Percentiles rank a stretch among this genome's conserved stretches.
Evolutionary conservation across 2,888 invertebrate genomes (phyloP).

Genomic region (Ectemnius lituratus): DNA sequence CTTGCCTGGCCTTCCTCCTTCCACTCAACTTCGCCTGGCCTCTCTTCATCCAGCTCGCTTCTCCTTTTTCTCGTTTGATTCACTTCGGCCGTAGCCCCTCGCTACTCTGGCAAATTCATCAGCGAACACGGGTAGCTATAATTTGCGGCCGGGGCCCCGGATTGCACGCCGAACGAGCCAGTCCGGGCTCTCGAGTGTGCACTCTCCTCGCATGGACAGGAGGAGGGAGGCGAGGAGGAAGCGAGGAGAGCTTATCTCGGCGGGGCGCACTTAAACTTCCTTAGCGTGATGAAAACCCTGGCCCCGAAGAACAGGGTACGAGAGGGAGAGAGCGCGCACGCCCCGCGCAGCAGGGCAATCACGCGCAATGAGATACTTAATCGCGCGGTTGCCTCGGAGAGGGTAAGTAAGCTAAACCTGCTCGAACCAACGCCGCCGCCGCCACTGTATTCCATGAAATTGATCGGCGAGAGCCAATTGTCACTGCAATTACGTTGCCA

Average conservation of each 20-base stretch:
- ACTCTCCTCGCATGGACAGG: background rate
- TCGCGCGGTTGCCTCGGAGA: background rate
- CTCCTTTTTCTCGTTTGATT: conserved; percentile 20
- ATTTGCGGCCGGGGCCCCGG: conserved; percentile 29
- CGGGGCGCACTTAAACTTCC: conserved; percentile 6
- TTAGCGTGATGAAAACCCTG: conserved; percentile 5
- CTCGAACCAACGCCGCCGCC: background rate
- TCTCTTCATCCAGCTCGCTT: conserved; percentile 9
- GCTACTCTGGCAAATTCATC: conserved; percentile 29
- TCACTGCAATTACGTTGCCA: background rate
- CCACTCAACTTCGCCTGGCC: background rate
- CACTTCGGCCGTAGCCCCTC: conserved; percentile 23
- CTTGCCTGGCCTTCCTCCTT: background rate
- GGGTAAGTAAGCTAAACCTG: background rate
- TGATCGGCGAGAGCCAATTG: background rate
- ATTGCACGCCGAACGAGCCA: conserved; percentile 20
- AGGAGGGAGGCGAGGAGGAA: background rate
- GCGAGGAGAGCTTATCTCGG: conserved; percentile 3
- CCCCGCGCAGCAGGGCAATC: background rate
- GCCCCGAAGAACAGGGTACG: background rate
- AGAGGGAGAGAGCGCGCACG: background rate
- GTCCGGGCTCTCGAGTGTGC: background rate
- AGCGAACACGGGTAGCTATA: conserved; percentile 39
- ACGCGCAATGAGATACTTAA: conserved; percentile 6
- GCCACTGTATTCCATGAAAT: background rate